Evolutionary conservation across 2,113 vertebrate species (phyloP).

Genomic region (Nannospalax galili): DNA sequence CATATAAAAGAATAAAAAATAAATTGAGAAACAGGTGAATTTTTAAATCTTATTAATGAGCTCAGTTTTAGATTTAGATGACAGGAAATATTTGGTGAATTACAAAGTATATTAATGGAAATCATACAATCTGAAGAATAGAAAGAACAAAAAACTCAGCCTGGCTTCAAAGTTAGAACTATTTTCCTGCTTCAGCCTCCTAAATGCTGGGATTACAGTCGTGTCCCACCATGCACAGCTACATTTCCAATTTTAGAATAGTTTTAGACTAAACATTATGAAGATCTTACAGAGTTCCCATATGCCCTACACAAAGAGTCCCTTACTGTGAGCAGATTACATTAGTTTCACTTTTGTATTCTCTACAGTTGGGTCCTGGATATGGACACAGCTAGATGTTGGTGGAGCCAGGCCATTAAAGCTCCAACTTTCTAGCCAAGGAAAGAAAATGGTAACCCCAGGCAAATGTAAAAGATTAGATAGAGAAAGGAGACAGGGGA

Average conservation of each 20-base stretch:
- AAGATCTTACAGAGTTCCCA: neutral
- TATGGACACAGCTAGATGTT: neutral
- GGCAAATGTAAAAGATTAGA: neutral
- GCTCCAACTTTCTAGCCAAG: neutral
- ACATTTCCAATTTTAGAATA: neutral
- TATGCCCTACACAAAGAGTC: neutral
- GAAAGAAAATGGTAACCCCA: neutral
- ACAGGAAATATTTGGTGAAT: too few species aligned
- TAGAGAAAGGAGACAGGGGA: neutral
- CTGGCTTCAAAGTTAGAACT: neutral
- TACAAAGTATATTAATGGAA: too few species aligned
- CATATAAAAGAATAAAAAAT: too few species aligned
- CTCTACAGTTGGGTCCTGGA: neutral
- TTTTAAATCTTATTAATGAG: too few species aligned
- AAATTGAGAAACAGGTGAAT: too few species aligned
- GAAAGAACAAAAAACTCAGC: neutral
- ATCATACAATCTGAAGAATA: too few species aligned
- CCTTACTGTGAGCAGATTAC: neutral
- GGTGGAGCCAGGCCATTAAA: neutral
- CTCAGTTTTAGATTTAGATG: too few species aligned
- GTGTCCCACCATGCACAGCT: neutral
- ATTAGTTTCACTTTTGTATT: neutral
- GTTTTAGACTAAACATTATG: neutral
- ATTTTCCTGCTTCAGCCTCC: neutral
- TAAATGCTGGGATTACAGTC: neutral